These are phyloP conservation scores for Anser cygnoides DNA, from an alignment of 2,113 vertebrate species.

Conservation along the genomic window DNA sequence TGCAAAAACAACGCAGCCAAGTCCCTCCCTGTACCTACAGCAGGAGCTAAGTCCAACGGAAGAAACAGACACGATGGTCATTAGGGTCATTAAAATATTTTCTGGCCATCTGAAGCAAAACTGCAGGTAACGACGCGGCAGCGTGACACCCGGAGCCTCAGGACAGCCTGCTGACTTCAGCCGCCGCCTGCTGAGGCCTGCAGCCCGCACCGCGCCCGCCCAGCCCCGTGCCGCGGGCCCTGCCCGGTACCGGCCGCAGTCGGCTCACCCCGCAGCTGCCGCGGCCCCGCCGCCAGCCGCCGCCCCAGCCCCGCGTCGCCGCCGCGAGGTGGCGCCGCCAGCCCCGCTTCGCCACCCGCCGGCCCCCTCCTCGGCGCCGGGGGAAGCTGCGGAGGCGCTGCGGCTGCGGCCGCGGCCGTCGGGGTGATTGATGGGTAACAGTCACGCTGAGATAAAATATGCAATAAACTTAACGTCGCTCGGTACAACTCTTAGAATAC, in stretches of 20 bases:
- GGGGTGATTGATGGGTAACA: neutral
- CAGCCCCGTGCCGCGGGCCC: too few relatives aligned
- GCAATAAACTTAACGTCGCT: neutral
- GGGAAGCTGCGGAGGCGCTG: neutral
- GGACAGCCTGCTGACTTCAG: too few relatives aligned
- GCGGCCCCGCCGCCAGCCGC: too few relatives aligned
- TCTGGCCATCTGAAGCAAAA: neutral
- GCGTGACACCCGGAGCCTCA: too few relatives aligned
- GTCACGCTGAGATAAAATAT: neutral
- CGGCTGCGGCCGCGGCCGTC: neutral
- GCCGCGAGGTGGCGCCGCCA: slow-evolving; percentile 57
- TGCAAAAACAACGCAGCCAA: neutral
- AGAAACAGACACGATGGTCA: neutral
- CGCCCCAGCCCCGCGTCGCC: neutral
- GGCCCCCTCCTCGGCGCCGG: neutral
- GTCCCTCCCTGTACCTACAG: neutral
- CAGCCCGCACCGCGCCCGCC: too few relatives aligned
- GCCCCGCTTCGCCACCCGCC: neutral
- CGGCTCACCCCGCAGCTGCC: too few relatives aligned
- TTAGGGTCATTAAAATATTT: neutral
- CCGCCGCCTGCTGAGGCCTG: too few relatives aligned
- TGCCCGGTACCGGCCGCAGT: too few relatives aligned
- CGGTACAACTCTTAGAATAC: neutral
- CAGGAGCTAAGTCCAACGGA: neutral
- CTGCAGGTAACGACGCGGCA: too few relatives aligned